A percentile compares a stretch with the other conserved stretches of the same genome.
Evolutionary conservation across 2,888 invertebrate species (phyloP).

Genomic region (Tiphia femorata): DNA sequence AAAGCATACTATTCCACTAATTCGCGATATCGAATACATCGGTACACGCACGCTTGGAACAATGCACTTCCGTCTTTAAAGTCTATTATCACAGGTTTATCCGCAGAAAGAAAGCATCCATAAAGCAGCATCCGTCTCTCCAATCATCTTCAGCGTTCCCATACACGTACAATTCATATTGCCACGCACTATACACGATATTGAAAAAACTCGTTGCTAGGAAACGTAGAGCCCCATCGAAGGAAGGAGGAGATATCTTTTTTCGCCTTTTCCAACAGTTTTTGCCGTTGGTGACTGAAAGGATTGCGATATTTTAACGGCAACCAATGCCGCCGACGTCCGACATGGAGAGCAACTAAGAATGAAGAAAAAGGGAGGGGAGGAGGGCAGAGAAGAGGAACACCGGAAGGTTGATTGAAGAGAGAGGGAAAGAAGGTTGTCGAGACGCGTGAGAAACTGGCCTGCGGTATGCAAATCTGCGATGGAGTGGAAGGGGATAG

Average conservation of each 20-base stretch:
- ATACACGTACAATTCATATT: too few species aligned
- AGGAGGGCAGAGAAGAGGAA: constrained; percentile 7
- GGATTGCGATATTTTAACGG: constrained; percentile 35
- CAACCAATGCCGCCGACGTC: constrained; percentile 12
- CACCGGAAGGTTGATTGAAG: too few species aligned
- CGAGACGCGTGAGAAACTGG: constrained; percentile 56
- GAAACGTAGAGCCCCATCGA: constrained; percentile 34
- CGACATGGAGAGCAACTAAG: constrained; percentile 4
- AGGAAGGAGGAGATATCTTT: constrained; percentile 35
- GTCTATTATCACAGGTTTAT: too few species aligned
- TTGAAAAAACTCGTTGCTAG: constrained; percentile 33
- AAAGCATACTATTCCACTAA: too few species aligned
- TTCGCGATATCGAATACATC: too few species aligned
- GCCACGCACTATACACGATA: constrained; percentile 1
- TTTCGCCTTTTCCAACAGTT: constrained; percentile 43
- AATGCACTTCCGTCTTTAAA: too few species aligned
- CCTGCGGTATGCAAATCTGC: constrained; percentile 54
- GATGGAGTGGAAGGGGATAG: constrained; percentile 5
- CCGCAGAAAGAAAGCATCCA: neutral
- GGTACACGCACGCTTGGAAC: too few species aligned
- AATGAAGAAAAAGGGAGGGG: neutral
- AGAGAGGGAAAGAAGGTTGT: constrained; percentile 26
- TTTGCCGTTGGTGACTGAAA: constrained; percentile 38
- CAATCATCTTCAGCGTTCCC: too few species aligned
- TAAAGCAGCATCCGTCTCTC: too few species aligned